A percentile compares a stretch with the other conserved stretches of the same genome.
phyloP scores from a whole-genome alignment of 1,140 invertebrate genomes.

The Tetramorium alpestre region DNA sequence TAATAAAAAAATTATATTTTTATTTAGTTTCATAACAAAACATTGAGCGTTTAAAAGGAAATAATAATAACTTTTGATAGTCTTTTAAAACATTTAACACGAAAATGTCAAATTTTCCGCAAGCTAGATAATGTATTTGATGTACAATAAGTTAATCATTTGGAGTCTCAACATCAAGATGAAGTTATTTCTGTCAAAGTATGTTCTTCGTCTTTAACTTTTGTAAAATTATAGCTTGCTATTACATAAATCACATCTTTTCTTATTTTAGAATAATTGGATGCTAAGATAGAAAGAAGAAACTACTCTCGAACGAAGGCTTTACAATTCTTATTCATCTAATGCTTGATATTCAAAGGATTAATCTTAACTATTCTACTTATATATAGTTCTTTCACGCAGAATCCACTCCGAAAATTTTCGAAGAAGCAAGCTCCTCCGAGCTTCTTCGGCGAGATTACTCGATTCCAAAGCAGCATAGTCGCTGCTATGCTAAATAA shows the following conservation, averaged over 20 bases:
- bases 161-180: neutral
- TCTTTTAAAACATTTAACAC: neutral
- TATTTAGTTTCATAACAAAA: constrained; percentile 5
- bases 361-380: neutral
- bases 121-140: neutral
- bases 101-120: neutral
- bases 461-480: neutral
- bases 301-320: constrained; percentile 15
- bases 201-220: neutral
- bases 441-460: neutral
- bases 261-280: neutral
- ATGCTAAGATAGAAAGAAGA: neutral
- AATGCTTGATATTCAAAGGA: neutral
- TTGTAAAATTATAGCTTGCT: neutral
- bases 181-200: neutral
- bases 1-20: neutral
- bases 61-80: neutral
- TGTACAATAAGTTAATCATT: neutral
- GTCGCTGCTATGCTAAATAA: neutral
- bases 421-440: constrained; percentile 2
- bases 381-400: neutral
- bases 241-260: neutral
- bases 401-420: neutral
- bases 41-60: neutral
- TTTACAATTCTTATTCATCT: neutral